Base-by-base conservation (phyloP, 2,888 invertebrate species). In the Ophioninae sp. region DNA sequence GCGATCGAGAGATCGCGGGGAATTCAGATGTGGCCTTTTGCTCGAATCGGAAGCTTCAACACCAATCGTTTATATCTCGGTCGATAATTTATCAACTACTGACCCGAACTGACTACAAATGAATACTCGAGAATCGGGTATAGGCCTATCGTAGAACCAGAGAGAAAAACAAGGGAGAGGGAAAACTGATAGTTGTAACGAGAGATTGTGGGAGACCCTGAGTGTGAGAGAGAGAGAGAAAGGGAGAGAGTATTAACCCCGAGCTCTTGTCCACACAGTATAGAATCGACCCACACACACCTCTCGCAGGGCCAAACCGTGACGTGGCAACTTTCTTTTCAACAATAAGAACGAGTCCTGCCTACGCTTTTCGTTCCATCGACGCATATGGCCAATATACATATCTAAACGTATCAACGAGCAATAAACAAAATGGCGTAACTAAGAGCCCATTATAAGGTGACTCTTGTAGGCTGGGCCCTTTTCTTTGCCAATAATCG, bases 321-420 rank as follows among this genome's bases (percentile, higher is more conserved):
- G 87, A 87, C 86, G 84, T 82, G 85, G 79, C 85, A 69, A 87
- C 87, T 87, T 87, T 87, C 87, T 86, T 86, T 85, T 86, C 69
- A 81, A 87, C 86, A 86, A 86, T 87, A 82, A 81, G 81, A 87
- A 87, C 87, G 84, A 81, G 86, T 86, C 83, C 85, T 86, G 77
- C 86, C 86, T 81, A 86, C 86, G 82, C 86, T 56, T 61, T 67
- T 23, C 41, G 23, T 44, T 23, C 10, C 51, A 68, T 23, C 59
- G 39, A 39, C 64, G 63, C 39, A 56, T 39, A 58, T n/a, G 23
- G 64, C 51, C 7, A 64, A 64, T 51, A 39, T 17, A 61, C 37
- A 22, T 3, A n/a, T 41, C 30, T 30, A 30, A 56, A 58, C 61
- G 59, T 30, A 69, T 63, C 30, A 68, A 61, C 23, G 10, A 30